Evolutionary conservation across 2,113 vertebrate genomes (phyloP), one percentile per base, ranked within the genome.

Genomic region (Limanda limanda): DNA sequence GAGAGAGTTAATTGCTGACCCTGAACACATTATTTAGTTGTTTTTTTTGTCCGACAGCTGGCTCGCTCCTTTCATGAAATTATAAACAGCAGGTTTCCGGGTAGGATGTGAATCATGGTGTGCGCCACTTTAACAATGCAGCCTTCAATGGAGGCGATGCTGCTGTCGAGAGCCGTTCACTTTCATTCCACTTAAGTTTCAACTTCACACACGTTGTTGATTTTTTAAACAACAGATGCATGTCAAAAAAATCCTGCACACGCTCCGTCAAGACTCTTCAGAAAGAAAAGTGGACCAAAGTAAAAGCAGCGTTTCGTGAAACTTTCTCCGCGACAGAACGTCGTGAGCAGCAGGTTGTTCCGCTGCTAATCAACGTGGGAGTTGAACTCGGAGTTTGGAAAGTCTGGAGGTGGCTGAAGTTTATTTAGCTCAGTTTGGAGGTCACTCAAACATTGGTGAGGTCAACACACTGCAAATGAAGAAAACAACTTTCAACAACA

Each of bases 341-440:
- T 67, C 51, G 6, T 45, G 68, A 71, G 69, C 21, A 31, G 47
- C 55, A 58, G 40, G 25, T 77, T 74, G 60, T 64, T 77, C 35
- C 66, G 52, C 62, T 42, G 4, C 57, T 77, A 55, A 66, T 82
- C 56, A 64, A 25, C 11, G 23, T 20, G 55, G 31, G 3, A 45
- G 31, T 71, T 78, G 40, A 76, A 83, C 68, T 71, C 68, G 21
- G 40, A 47, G 40, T 9, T n/a, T 10, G 56, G 51, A 25, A 62
- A 58, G 45, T 67, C 45, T 71, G 48, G 27, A 4, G 27, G 27
- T 60, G n/a, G 48, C 59, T 77, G 27, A 25, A 40, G 23, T 74
- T 78, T 68, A 71, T 84, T 78, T 2, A 40, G 37, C 35, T 31
- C 75, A 69, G 47, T 57, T 35, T 76, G 54, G 24, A 37, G 76